A percentile compares a stretch with the other conserved stretches of the same genome.
These are phyloP conservation scores for Pseudococcus jackbeardsleyi DNA, from an alignment of 2,888 invertebrate species.

Conservation along the genomic window DNA sequence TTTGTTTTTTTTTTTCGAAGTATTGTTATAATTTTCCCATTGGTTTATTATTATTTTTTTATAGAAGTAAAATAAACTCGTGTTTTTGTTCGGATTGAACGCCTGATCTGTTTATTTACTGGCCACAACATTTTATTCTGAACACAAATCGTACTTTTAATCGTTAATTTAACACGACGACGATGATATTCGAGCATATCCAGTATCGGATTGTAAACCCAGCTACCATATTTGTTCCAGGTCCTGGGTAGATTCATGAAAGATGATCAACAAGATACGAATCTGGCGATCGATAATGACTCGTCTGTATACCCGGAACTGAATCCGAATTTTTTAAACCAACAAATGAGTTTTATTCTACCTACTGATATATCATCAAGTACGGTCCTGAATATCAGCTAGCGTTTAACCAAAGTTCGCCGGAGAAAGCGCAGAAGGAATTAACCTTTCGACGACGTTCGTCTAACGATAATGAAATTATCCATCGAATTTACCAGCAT, in stretches of 20 bases:
- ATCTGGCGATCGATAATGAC: too few relatives aligned
- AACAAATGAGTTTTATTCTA: conserved; percentile 50
- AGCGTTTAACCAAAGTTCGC: conserved; percentile 53
- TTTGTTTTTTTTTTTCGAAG: neutral
- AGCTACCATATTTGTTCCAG: conserved; percentile 25
- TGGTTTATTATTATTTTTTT: neutral
- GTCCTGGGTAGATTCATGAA: conserved; percentile 47
- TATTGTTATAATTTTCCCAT: neutral
- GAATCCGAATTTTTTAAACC: conserved; percentile 32
- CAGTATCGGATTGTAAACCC: neutral
- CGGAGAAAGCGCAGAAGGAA: conserved; percentile 4
- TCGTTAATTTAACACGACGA: neutral
- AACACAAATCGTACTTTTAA: neutral
- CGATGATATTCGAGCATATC: neutral
- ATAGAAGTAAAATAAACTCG: neutral
- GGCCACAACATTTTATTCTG: neutral
- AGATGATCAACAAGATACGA: neutral
- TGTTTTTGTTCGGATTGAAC: neutral
- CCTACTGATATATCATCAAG: neutral
- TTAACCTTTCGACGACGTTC: neutral
- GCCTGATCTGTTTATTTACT: neutral
- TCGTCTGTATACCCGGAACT: neutral
- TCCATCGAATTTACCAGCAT: neutral
- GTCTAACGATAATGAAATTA: neutral
- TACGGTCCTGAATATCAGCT: conserved; percentile 48